Base-by-base conservation (phyloP, 1,140 invertebrate species). In the Bombus sylvicola region DNA sequence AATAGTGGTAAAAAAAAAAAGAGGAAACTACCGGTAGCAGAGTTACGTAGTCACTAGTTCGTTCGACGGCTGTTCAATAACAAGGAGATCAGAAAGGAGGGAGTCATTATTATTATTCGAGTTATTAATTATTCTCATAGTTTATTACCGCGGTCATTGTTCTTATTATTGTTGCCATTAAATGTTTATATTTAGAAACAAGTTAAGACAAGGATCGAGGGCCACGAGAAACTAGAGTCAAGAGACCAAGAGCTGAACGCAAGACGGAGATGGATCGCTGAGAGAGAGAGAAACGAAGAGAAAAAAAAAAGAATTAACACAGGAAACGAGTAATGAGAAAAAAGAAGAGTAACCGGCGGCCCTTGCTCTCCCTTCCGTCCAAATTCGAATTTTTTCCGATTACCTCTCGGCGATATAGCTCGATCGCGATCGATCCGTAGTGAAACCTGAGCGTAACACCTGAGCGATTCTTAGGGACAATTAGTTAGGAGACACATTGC, bases 31-130 rank as follows among this genome's bases (percentile, higher is more conserved):
- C 86, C 89, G 91, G 86, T 94, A 94, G 94, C 76, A 83, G 87
- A 95, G 94, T 94, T 95, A 95, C 93, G 92, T 95, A 95, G 94
- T 94, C 93, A 91, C 89, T 95, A 94, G 77, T 89, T 91, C 88
- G 92, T 93, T 92, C 92, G 92, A 94, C 92, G 92, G 92, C 92
- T 95, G 94, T 94, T 94, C 93, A 94, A 94, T 94, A 94, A 92
- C 89, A 93, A 92, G 84, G 91, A 90, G 91, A 90, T 87, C 82
- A 90, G 78, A 76, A 81, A 79, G 57, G 71, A 87, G 69, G 80
- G 69, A 86, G 76, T 86, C 86, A 82, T 91, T 90, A 86, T 82
- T 87, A 87, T 87, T 89, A 78, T 85, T 82, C 37, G 64, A 74
- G 78, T 81, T 85, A 87, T 80, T 68, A 68, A 81, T 85, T 86